These are phyloP conservation scores for Pipistrellus kuhlii DNA, from an alignment of 2,797 vertebrate species.

Conservation along the genomic window DNA sequence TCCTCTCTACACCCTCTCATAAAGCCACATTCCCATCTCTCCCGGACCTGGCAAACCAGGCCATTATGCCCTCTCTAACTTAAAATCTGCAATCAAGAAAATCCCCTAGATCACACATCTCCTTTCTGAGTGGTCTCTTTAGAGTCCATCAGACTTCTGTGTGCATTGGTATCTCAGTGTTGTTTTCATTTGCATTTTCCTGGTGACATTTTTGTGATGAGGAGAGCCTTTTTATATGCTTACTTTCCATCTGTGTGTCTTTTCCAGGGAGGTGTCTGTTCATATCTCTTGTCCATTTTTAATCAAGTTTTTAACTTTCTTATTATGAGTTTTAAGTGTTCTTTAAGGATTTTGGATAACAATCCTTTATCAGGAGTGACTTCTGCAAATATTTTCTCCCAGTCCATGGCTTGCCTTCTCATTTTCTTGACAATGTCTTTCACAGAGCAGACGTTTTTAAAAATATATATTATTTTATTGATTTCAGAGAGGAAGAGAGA, in stretches of 20 bases:
- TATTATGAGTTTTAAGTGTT: background rate
- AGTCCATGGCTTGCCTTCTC: background rate
- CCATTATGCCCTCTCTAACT: background rate
- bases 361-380: background rate
- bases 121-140: background rate
- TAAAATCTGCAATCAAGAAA: slow-evolving; percentile 15
- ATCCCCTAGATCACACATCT: background rate
- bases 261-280: background rate
- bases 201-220: background rate
- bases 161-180: background rate
- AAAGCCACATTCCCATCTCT: background rate
- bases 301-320: background rate
- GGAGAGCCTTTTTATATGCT: background rate
- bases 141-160: background rate
- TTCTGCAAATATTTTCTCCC: background rate
- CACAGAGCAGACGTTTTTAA: too few relatives aligned
- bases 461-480: too few relatives aligned
- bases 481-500: too few relatives aligned
- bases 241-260: background rate
- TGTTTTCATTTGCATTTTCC: background rate
- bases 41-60: background rate
- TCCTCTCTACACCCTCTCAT: background rate
- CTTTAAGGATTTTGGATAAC: background rate
- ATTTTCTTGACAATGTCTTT: background rate
- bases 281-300: background rate